Evolutionary conservation across 2,888 invertebrate species (phyloP).

Genomic region (Baccha elongata): DNA sequence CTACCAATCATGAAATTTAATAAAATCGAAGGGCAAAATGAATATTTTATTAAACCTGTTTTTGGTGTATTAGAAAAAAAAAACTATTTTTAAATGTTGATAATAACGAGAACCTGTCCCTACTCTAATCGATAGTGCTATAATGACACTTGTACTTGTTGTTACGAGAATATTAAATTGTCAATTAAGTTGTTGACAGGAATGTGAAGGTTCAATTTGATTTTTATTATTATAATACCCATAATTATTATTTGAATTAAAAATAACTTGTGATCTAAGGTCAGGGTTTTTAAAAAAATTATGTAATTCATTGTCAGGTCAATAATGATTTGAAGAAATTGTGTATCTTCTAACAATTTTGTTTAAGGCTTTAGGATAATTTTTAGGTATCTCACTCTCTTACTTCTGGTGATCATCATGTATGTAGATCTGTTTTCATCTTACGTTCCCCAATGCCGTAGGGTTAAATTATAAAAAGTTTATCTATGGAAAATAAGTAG

Average conservation of each 20-base stretch:
- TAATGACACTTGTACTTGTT: constrained; percentile 30
- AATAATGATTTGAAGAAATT: no score
- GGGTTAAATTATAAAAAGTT: no score
- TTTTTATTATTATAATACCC: constrained; percentile 7
- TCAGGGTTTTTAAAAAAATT: background rate
- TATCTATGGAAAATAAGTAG: no score
- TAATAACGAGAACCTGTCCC: constrained; percentile 3
- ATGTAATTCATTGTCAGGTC: no score
- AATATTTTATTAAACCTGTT: constrained; percentile 27
- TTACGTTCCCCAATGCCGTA: no score
- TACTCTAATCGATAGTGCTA: constrained; percentile 39
- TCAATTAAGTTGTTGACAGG: constrained; percentile 27
- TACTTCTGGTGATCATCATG: no score
- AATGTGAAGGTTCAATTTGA: constrained; percentile 29
- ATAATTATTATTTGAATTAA: constrained; percentile 1
- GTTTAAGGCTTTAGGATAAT: no score
- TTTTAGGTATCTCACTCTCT: no score
- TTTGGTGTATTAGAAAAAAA: constrained; percentile 28
- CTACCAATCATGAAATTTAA: constrained; percentile 22
- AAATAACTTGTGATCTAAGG: background rate
- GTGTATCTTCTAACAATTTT: no score
- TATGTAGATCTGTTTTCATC: no score
- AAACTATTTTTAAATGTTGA: constrained; percentile 19
- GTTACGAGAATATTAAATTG: constrained; percentile 22
- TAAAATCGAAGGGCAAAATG: constrained; percentile 28